Base-by-base conservation (phyloP, 2,113 vertebrate species). In the Corythoichthys intestinalis region DNA sequence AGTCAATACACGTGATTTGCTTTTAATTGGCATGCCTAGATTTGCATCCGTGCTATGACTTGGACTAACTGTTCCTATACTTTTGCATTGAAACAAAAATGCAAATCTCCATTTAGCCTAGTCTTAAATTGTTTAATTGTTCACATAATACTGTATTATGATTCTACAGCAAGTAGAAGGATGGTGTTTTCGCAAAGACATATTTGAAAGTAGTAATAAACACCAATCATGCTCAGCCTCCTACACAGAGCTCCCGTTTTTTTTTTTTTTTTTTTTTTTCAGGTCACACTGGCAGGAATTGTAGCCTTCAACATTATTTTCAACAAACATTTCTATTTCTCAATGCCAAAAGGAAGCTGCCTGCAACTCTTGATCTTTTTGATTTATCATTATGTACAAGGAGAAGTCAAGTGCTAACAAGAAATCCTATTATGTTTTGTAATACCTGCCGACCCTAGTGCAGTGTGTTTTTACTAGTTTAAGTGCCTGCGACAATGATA, bases 41-140 rank as follows among this genome's bases (percentile, higher is more conserved):
- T 28, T 28, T 28, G 20, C 20, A 28, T 28, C 20, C 20, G 20
- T 28, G 20, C 20, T 15, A 50, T 4, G 49, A 52, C 15, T 52
- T 52, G 15, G 17, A 4, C 4, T 52, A 4, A 52, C 13, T 52
- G 15, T 52, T 50, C 14, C 49, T 17, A 17, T 52, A 52, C 49
- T 17, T 4, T 17, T n/a, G 49, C n/a, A 7, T 4, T 5, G 17
- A 17, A 52, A n/a, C 20, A 28, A 20, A 20, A 85, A 86, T 81
- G 80, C 78, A 83, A 76, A 84, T 65, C 76, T 66, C 71, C 69
- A 70, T 83, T 81, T 83, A 75, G 60, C 77, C 52, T 65, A 56
- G 70, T 63, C 59, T 71, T 74, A 79, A 86, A 84, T 77, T 60
- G 76, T 68, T 77, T 82, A 62, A 67, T 85, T 83, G 73, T 70